phyloP scores from a whole-genome alignment of 2,888 invertebrate species.

The Hermaeophaga mercurialis region DNA sequence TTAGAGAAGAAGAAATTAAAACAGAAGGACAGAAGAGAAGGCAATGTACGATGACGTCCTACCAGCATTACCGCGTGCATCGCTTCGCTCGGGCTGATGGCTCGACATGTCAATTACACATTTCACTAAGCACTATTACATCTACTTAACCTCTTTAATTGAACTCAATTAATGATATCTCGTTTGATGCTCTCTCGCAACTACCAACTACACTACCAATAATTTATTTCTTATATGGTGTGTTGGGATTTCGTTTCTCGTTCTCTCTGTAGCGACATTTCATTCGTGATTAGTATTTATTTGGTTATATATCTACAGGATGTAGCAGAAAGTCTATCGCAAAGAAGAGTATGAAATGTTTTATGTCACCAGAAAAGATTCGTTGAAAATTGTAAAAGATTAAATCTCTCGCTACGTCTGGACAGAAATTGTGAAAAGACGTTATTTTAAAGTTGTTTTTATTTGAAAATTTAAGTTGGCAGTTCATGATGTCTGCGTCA shows the following conservation, averaged over 20 bases:
- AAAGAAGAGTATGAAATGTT: too few relatives aligned
- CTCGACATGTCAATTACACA: constrained; percentile 48
- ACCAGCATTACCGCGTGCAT: constrained; percentile 21
- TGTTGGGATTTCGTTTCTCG: constrained; percentile 14
- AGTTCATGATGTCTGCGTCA: too few relatives aligned
- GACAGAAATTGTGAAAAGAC: too few relatives aligned
- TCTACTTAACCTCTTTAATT: constrained; percentile 56
- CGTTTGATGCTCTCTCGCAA: constrained; percentile 39
- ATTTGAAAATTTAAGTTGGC: too few relatives aligned
- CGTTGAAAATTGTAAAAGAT: too few relatives aligned
- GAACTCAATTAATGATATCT: constrained; percentile 52
- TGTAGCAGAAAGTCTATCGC: background rate
- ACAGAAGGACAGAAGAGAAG: constrained; percentile 8
- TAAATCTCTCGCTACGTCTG: too few relatives aligned
- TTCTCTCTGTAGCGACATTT: background rate
- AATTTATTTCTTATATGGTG: constrained; percentile 42
- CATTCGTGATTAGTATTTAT: background rate
- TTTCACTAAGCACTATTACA: constrained; percentile 52
- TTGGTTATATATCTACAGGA: background rate
- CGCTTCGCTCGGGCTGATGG: constrained; percentile 13
- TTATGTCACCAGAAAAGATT: too few relatives aligned
- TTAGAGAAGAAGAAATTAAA: background rate
- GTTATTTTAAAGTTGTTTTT: too few relatives aligned
- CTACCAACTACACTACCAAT: constrained; percentile 37
- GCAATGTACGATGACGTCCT: constrained; percentile 29